Conservation (phyloP, 1,140 invertebrate genomes). For the Drosophila ohnishii region DNA sequence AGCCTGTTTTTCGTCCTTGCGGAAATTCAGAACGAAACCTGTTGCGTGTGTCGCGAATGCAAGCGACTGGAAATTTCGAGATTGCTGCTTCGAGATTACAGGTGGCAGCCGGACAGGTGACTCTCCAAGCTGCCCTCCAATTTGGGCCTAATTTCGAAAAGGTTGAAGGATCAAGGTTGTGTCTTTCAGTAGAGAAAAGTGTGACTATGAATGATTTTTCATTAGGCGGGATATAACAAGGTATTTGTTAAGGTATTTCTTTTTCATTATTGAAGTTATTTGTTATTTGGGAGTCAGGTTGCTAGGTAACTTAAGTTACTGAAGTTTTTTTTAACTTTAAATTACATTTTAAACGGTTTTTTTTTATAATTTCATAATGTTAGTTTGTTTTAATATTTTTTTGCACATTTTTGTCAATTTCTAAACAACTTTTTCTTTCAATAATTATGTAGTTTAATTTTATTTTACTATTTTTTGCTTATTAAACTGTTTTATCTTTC, state of each 20-base stretch:
- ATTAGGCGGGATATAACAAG: not conserved
- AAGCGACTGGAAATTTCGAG: not conserved
- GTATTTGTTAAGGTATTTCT: not conserved
- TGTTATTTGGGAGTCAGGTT: not conserved
- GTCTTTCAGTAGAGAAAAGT: not conserved
- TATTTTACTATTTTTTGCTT: too few species aligned
- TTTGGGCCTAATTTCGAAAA: not conserved
- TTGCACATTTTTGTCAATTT: too few species aligned
- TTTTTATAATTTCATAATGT: too few species aligned
- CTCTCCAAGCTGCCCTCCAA: not conserved
- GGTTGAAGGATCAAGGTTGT: not conserved
- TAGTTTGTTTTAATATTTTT: too few species aligned
- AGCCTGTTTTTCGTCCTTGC: not conserved
- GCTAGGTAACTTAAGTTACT: not conserved
- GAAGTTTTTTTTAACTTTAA: not conserved
- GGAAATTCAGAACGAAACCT: constrained; percentile 8
- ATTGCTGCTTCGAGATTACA: not conserved
- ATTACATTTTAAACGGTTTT: not conserved
- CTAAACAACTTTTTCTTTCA: too few species aligned
- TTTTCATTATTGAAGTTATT: not conserved
- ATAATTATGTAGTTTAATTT: too few species aligned
- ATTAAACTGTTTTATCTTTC: too few species aligned
- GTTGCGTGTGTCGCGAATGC: constrained; percentile 7
- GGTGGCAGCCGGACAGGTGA: not conserved
- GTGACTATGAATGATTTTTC: not conserved